These are phyloP conservation scores for Heterodera carotae DNA, from an alignment of 1,140 invertebrate genomes.

Conservation along the genomic window DNA sequence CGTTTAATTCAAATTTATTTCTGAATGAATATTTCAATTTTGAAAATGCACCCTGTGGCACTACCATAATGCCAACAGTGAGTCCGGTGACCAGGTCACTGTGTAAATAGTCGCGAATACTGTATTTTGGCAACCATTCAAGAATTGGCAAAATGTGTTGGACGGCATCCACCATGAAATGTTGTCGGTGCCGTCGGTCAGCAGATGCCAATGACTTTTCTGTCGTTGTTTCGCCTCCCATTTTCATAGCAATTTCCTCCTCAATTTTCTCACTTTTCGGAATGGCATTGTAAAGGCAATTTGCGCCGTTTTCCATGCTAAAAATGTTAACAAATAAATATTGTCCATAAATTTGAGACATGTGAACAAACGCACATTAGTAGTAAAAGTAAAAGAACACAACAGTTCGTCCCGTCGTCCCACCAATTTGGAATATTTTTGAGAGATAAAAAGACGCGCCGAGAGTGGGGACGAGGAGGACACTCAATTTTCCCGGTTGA, in stretches of 20 bases:
- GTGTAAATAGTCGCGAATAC: not conserved
- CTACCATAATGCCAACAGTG: slow-evolving; percentile 5
- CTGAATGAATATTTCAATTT: not conserved
- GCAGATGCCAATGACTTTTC: not conserved
- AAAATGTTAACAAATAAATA: not conserved
- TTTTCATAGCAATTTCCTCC: not conserved
- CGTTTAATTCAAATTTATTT: not conserved
- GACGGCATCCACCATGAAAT: not conserved
- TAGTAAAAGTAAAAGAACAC: too few relatives aligned
- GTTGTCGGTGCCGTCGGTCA: not conserved
- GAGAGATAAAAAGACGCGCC: too few relatives aligned
- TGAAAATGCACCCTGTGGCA: not conserved
- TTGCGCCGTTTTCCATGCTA: not conserved
- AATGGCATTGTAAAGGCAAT: not conserved
- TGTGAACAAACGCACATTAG: not conserved
- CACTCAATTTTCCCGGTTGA: not conserved
- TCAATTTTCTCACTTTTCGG: not conserved
- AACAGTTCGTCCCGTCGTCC: too few relatives aligned
- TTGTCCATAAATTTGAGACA: not conserved
- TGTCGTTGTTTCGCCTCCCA: not conserved
- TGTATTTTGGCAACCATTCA: not conserved
- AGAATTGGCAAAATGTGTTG: slow-evolving; percentile 3
- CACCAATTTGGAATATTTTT: too few relatives aligned
- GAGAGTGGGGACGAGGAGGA: not conserved
- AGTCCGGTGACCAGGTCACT: slow-evolving; percentile 14